phyloP scores from a whole-genome alignment of 1,140 invertebrate genomes.

The Drosophila erecta region DNA sequence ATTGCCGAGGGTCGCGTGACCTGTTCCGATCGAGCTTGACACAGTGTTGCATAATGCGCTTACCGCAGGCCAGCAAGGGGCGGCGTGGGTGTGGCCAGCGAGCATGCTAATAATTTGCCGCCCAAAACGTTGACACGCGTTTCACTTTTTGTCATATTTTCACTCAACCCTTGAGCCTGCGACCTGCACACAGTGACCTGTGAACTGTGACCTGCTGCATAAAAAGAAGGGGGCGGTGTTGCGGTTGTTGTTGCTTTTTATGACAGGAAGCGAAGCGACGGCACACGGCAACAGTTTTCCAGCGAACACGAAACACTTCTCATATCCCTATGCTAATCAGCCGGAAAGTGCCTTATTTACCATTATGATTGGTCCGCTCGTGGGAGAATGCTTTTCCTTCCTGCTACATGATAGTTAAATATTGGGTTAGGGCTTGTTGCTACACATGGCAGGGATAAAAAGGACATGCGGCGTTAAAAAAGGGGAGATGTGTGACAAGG shows the following conservation, averaged over 20 bases:
- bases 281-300: slow-evolving; percentile 53
- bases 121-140: slow-evolving; percentile 62
- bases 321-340: slow-evolving; percentile 74
- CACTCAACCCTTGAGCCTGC: slow-evolving; percentile 46
- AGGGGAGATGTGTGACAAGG: slow-evolving; percentile 38
- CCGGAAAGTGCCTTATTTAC: slow-evolving; percentile 44
- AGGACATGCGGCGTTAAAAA: slow-evolving; percentile 45
- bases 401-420: slow-evolving; percentile 49
- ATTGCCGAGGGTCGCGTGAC: slow-evolving; percentile 64
- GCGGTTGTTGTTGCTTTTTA: slow-evolving; percentile 51
- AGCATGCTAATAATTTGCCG: slow-evolving; percentile 62
- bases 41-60: slow-evolving; percentile 76
- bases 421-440: slow-evolving; percentile 31
- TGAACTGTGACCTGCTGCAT: slow-evolving; percentile 27
- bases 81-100: slow-evolving; percentile 22
- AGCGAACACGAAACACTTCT: slow-evolving; percentile 53
- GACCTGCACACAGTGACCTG: slow-evolving; percentile 32
- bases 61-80: slow-evolving; percentile 46
- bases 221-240: slow-evolving; percentile 9
- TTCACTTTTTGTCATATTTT: slow-evolving; percentile 37
- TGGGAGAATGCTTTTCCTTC: slow-evolving; percentile 36
- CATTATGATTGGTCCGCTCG: slow-evolving; percentile 25
- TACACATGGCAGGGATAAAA: slow-evolving; percentile 3
- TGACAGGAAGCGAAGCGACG: slow-evolving; percentile 64
- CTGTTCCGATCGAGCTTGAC: slow-evolving; percentile 33